Evolutionary conservation across 53 echinoderm and acorn worm species (phyloP).

Genomic region (Temnopleurus reevesii): DNA sequence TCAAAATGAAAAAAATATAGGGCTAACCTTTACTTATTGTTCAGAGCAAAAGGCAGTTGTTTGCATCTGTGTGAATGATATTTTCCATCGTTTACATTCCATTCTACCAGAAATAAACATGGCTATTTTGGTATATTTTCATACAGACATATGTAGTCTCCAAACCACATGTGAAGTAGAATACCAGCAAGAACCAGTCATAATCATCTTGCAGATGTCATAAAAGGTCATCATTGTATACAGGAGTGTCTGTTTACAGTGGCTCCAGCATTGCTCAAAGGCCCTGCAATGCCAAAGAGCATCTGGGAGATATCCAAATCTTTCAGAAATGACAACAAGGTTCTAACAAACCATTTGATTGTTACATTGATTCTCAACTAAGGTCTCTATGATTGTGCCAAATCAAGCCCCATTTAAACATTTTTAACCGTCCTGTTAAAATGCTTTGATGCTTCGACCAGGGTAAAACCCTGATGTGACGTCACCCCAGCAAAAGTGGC

Average conservation of each 20-base stretch:
- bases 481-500: too few species aligned
- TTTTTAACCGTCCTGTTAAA: too few species aligned
- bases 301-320: conserved; percentile 23
- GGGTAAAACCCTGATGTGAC: too few species aligned
- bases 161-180: background rate
- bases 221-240: conserved; percentile 26
- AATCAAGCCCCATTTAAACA: too few species aligned
- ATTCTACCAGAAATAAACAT: background rate
- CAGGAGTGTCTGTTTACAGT: background rate
- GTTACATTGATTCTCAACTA: too few species aligned
- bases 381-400: too few species aligned
- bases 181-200: background rate
- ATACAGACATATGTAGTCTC: background rate
- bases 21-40: too few species aligned
- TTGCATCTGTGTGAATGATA: background rate
- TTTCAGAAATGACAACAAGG: too few species aligned
- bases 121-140: background rate
- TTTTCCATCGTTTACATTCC: conserved; percentile 5
- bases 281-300: conserved; percentile 7
- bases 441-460: too few species aligned
- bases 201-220: conserved; percentile 18
- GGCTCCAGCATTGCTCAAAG: conserved; percentile 21
- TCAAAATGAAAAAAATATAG: too few species aligned
- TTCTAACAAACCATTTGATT: too few species aligned
- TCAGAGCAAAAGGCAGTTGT: background rate